Evolutionary conservation across 53 echinoderm and acorn worm genomes (phyloP), one percentile per base, ranked within the genome.

Genomic region (Antedon mediterranea): DNA sequence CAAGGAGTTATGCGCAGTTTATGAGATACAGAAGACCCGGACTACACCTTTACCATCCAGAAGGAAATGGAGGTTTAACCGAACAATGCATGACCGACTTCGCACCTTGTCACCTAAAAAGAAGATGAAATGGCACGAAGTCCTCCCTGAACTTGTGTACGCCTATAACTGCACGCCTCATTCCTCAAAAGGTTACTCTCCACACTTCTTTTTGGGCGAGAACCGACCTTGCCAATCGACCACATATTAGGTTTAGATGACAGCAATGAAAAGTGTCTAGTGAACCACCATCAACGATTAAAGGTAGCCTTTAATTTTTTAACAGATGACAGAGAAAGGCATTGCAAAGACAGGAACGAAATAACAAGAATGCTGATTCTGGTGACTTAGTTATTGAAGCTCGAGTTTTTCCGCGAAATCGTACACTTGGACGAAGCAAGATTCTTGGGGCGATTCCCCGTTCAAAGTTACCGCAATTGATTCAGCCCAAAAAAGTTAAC

Each of bases 161-260:
- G 75, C 75, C 31, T 81, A 81, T 30, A 81, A 81, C 74, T 81
- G 81, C 27, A 80, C 73, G n/a, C 74, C 73, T 7, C 73, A 80
- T 29, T 44, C 80, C 3, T 80, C 80, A 11, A 80, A 80, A 73
- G 81, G 81, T 14, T 34, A 75, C 20, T 70, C 82, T 3, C 82
- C 26, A n/a, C 57, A 74, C 75, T 31, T 29, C 31, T 81, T 31
- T 29, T 76, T 32, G 75, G 75, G 0, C 81, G 31, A 20, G 75
- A 75, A 32, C 81, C 81, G 44, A 43, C 32, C 27, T 75, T 82
- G 29, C 76, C 75, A 15, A 82, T 81, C 23, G 71, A 82, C 31
- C 82, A 34, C 8, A 28, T 82, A 18, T 28, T 82, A 0, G 34
- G 76, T 30, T 33, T 74, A 27, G 27, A 28, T 33, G 71, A 75